Evolutionary conservation across 2,888 invertebrate species (phyloP), one percentile per base, ranked within the genome.

Genomic region (Scotopteryx bipunctaria): DNA sequence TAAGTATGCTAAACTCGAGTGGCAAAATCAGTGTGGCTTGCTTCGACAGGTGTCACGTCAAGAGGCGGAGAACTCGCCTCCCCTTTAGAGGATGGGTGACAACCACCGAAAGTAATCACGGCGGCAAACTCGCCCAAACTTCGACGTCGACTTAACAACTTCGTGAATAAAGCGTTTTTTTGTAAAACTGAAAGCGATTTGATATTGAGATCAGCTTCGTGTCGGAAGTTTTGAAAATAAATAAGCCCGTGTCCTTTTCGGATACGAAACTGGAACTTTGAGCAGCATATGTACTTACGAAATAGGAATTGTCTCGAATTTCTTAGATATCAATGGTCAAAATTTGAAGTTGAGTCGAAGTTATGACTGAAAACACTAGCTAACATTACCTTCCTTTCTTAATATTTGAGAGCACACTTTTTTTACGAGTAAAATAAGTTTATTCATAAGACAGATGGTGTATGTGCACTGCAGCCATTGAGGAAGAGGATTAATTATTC

Each of bases 41-140:
- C 64, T 69, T 78, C 75, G 81, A 79, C 82, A 82, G 81, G 77
- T 83, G 81, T 78, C 81, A 77, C 80, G 79, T 78, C 79, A 77
- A 67, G 59, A 59, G 59, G 66, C 61, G 60, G 59, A 65, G 55
- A 59, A 59, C 58, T 57, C 38, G 25, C 55, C 46, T 44, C 57
- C 49, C 42, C 37, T 54, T 57, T 57, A 53, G 43, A 57, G 60
- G 65, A 58, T 38, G 65, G 64, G 67, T 64, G 75, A 76, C 76
- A 71, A 69, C 67, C 73, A 73, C 78, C 76, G 74, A 81, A 62
- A 63, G 78, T 78, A 83, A 85, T 86, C 82, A 83, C 76, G 71
- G 72, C 75, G 69, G 67, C 64, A 70, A 83, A 81, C 77, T 81
- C 76, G 60, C 64, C 64, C 59, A 59, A 78, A 81, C 63, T 77